Evolutionary conservation across 1,140 invertebrate species (phyloP).

Genomic region (Formica selysi): DNA sequence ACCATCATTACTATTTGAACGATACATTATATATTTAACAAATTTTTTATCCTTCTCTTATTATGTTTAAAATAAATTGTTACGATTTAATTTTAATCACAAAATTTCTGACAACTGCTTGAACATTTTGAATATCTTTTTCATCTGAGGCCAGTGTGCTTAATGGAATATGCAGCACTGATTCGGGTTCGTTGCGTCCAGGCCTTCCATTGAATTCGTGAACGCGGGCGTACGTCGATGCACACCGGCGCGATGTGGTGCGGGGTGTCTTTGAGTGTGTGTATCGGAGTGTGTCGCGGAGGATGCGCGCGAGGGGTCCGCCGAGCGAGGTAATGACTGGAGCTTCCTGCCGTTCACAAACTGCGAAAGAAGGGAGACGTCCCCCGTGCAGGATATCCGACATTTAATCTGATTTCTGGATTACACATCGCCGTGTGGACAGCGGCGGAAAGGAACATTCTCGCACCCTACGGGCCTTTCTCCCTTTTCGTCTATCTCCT

Average conservation of each 20-base stretch:
- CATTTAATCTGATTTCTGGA: conserved; percentile 83
- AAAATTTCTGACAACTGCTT: neutral
- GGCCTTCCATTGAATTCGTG: conserved; percentile 59
- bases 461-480: conserved; percentile 24
- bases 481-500: conserved; percentile 13
- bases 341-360: conserved; percentile 83
- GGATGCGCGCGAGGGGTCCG: conserved; percentile 81
- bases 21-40: neutral
- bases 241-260: conserved; percentile 59
- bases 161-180: conserved; percentile 23
- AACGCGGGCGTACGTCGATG: conserved; percentile 53
- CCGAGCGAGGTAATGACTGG: conserved; percentile 82
- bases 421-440: conserved; percentile 75
- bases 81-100: neutral
- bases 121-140: neutral
- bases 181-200: conserved; percentile 14
- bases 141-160: neutral
- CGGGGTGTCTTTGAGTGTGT: conserved; percentile 75
- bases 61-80: neutral
- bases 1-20: neutral
- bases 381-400: conserved; percentile 80
- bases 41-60: neutral
- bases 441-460: conserved; percentile 68
- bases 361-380: conserved; percentile 76
- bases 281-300: conserved; percentile 83